A percentile compares a stretch with the other conserved stretches of the same genome.
Evolutionary conservation across 2,797 vertebrate species (phyloP).

Genomic region (Gobionotothen gibberifrons): DNA sequence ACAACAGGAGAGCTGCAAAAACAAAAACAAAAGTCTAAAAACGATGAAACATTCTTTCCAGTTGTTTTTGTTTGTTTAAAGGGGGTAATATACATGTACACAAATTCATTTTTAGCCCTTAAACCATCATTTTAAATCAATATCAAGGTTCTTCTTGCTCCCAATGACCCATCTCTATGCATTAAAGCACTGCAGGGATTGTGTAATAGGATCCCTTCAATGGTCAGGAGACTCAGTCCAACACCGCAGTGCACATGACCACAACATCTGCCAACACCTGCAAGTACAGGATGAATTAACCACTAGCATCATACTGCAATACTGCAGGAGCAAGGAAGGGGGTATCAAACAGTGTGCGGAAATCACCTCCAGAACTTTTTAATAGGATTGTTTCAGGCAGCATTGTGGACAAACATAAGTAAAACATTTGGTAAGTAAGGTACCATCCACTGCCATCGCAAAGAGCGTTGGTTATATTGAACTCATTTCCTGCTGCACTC

Average conservation of each 20-base stretch:
- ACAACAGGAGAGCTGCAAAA: background rate
- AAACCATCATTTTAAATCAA: background rate
- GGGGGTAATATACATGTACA: background rate
- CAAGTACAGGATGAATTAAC: slow-evolving; percentile 5
- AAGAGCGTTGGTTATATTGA: slow-evolving; percentile 5
- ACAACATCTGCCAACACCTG: slow-evolving; percentile 36
- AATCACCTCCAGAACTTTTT: background rate
- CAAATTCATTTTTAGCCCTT: background rate
- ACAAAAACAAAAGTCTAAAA: background rate
- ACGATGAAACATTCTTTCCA: background rate
- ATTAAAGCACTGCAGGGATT: slow-evolving; percentile 13
- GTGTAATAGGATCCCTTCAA: slow-evolving; percentile 39
- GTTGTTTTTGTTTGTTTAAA: slow-evolving; percentile 2
- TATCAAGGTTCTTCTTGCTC: slow-evolving; percentile 9
- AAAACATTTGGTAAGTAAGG: background rate
- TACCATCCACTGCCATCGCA: background rate
- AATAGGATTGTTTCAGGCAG: background rate
- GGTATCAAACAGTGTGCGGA: background rate
- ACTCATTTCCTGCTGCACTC: slow-evolving; percentile 23
- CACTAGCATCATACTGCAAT: background rate
- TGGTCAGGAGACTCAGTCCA: slow-evolving; percentile 16
- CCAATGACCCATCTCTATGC: slow-evolving; percentile 10
- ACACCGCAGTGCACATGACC: slow-evolving; percentile 22
- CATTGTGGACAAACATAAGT: too few species aligned
- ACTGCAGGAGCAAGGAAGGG: background rate